A percentile compares a stretch with the other conserved stretches of the same genome.
phyloP scores from a whole-genome alignment of 2,113 vertebrate species.

The Egretta garzetta region DNA sequence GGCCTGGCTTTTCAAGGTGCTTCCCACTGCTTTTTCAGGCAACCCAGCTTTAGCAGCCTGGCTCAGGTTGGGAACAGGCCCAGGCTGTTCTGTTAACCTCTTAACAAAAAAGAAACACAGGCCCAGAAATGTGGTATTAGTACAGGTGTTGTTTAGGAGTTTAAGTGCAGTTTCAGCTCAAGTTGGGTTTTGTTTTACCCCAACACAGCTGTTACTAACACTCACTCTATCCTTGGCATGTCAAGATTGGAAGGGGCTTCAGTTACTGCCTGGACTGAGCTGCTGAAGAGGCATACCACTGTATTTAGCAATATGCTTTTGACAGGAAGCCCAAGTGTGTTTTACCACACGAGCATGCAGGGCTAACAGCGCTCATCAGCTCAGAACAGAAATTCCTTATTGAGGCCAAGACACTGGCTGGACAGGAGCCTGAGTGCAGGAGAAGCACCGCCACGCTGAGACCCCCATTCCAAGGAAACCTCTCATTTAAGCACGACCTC shows the following conservation, averaged over 20 bases:
- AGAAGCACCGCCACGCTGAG: not conserved
- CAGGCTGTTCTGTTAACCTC: constrained; percentile 57
- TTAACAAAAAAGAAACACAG: constrained; percentile 20
- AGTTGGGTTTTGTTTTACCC: not conserved
- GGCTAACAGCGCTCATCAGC: not conserved
- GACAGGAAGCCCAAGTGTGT: not conserved
- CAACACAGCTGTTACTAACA: not conserved
- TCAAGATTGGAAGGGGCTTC: not conserved
- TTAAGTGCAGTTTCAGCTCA: not conserved
- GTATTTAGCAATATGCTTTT: not conserved
- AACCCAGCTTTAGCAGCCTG: constrained; percentile 54
- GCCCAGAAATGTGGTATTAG: not conserved
- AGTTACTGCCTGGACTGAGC: not conserved
- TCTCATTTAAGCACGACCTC: not conserved
- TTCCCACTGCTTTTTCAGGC: constrained; percentile 27
- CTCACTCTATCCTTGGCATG: not conserved
- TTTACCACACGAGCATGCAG: rapidly evolving
- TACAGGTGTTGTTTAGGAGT: not conserved
- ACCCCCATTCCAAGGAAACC: not conserved
- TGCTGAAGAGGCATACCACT: not conserved
- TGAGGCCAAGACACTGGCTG: not conserved
- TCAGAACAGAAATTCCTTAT: not conserved
- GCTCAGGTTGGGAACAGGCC: constrained; percentile 43
- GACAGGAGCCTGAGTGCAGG: not conserved
- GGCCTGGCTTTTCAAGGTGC: constrained; percentile 50